Evolutionary conservation across 2,888 invertebrate species (phyloP).

Genomic region (Allophyes oxyacanthae): DNA sequence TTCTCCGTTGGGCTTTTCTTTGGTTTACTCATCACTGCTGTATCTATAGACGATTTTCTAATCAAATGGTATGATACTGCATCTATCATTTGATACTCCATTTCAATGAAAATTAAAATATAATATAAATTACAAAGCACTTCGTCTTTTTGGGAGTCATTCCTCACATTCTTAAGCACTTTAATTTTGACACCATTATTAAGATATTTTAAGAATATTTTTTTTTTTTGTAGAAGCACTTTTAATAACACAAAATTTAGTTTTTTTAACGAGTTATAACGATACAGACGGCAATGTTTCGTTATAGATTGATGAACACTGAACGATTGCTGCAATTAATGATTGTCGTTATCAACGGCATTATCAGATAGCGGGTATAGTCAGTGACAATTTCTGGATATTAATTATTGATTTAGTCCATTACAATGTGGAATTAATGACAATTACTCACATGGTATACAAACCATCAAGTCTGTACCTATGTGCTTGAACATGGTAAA

Average conservation of each 20-base stretch:
- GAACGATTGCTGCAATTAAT: constrained; percentile 46
- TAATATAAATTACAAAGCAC: constrained; percentile 8
- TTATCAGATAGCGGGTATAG: constrained; percentile 50
- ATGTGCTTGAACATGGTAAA: too few species aligned
- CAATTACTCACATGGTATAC: neutral
- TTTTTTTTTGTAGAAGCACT: neutral
- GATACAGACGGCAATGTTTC: constrained; percentile 24
- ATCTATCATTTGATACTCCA: constrained; percentile 61
- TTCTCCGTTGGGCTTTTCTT: constrained; percentile 76
- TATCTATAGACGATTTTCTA: constrained; percentile 30
- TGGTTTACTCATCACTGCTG: constrained; percentile 32
- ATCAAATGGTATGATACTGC: constrained; percentile 41
- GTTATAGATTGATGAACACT: constrained; percentile 39
- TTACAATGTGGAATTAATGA: constrained; percentile 9
- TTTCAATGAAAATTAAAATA: constrained; percentile 28
- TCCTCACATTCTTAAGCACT: constrained; percentile 6
- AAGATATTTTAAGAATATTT: neutral
- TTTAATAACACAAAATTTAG: neutral
- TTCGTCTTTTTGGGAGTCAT: constrained; percentile 10
- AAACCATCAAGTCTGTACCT: too few species aligned
- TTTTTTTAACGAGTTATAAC: constrained; percentile 18
- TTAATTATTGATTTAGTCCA: constrained; percentile 28
- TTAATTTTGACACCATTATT: neutral
- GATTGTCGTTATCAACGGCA: constrained; percentile 48
- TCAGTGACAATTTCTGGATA: constrained; percentile 23